Evolutionary conservation across 2,888 invertebrate genomes (phyloP).

Genomic region (Ennomos erosarius): DNA sequence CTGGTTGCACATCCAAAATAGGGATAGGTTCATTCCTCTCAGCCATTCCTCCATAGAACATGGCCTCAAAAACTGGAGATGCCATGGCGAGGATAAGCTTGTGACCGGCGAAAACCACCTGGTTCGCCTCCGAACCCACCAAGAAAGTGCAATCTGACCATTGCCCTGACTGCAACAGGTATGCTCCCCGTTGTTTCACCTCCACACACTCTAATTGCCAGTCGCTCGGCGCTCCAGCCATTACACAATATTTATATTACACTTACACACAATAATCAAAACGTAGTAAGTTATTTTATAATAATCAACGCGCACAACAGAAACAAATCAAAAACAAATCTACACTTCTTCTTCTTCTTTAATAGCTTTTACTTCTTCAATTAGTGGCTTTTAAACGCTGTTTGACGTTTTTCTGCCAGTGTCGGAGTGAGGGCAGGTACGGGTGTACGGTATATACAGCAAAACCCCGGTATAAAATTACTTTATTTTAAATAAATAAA

Average conservation of each 20-base stretch:
- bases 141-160: conserved; percentile 94
- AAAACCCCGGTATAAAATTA: too few relatives aligned
- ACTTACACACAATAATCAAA: background rate
- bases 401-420: too few relatives aligned
- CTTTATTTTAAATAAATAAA: too few relatives aligned
- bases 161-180: conserved; percentile 91
- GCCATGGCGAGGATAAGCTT: conserved; percentile 94
- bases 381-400: too few relatives aligned
- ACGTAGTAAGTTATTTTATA: background rate
- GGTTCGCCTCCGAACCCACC: conserved; percentile 91
- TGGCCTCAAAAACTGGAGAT: conserved; percentile 94
- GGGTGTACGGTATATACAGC: too few relatives aligned
- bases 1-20: conserved; percentile 93
- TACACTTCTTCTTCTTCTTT: too few relatives aligned
- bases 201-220: conserved; percentile 91
- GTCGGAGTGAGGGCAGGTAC: too few relatives aligned
- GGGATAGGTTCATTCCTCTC: conserved; percentile 91
- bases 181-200: conserved; percentile 89
- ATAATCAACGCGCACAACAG: too few relatives aligned
- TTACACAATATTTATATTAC: conserved; percentile 36
- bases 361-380: too few relatives aligned
- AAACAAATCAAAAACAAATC: background rate
- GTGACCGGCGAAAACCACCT: conserved; percentile 90
- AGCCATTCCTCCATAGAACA: conserved; percentile 94
- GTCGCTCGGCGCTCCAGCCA: conserved; percentile 87